A percentile compares a stretch with the other conserved stretches of the same genome.
These are phyloP conservation scores for Ranitomeya imitator DNA, from an alignment of 2,113 vertebrate genomes.

Conservation along the genomic window DNA sequence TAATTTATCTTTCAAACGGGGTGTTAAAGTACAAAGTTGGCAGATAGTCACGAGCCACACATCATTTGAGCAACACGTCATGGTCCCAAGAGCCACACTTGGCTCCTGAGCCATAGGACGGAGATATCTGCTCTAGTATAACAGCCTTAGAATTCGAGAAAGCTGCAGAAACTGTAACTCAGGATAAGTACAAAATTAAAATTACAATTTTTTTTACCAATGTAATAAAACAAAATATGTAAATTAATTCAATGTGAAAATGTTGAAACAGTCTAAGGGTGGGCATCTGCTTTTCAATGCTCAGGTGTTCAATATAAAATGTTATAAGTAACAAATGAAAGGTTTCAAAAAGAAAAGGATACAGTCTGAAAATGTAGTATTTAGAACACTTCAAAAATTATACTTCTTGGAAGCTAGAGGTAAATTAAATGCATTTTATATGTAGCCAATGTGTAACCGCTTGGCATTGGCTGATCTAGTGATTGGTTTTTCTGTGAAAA, in stretches of 20 bases:
- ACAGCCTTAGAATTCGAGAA: neutral
- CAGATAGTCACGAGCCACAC: no score
- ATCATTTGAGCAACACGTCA: no score
- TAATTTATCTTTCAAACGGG: no score
- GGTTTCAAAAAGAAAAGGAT: neutral
- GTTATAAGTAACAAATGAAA: neutral
- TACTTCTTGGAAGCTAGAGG: constrained; percentile 9
- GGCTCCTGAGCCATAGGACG: no score
- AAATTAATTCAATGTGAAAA: neutral
- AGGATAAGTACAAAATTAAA: neutral
- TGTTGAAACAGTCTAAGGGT: neutral
- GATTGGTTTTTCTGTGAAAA: neutral
- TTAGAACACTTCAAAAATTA: neutral
- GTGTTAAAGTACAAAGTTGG: no score
- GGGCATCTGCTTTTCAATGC: neutral
- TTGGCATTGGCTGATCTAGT: neutral
- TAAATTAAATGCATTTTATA: neutral
- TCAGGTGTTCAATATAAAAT: neutral
- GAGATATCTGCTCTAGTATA: no score
- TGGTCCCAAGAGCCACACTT: no score
- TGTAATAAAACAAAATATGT: neutral
- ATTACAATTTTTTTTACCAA: neutral
- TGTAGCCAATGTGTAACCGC: neutral
- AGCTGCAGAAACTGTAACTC: neutral
- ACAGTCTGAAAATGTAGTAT: neutral